A percentile compares a stretch with the other conserved stretches of the same genome.
phyloP scores from a whole-genome alignment of 2,888 invertebrate genomes.

The Drosophila diplacantha region DNA sequence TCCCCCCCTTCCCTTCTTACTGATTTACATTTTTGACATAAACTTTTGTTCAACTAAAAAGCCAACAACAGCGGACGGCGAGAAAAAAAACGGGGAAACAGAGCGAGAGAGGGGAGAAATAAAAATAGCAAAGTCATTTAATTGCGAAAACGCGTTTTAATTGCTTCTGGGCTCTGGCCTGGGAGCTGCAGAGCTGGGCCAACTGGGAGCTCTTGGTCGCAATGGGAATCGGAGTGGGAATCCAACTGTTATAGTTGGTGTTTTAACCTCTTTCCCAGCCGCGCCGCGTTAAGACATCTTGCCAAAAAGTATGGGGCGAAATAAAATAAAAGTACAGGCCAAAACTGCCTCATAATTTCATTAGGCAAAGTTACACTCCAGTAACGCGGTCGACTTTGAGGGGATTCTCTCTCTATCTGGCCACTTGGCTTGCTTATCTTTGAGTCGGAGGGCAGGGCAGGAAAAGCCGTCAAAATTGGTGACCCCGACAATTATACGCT shows the following conservation, averaged over 20 bases:
- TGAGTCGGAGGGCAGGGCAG: conserved; percentile 6
- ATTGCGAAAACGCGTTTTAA: conserved; percentile 72
- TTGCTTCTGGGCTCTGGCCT: conserved; percentile 57
- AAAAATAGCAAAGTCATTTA: conserved; percentile 71
- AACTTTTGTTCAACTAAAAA: conserved; percentile 67
- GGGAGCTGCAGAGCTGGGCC: conserved; percentile 18
- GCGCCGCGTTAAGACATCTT: conserved; percentile 46
- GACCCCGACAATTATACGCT: conserved; percentile 53
- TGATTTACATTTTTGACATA: conserved; percentile 69
- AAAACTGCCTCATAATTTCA: conserved; percentile 42
- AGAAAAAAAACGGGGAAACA: conserved; percentile 11
- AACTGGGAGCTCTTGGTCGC: conserved; percentile 22
- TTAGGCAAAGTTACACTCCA: conserved; percentile 39
- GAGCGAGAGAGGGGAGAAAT: conserved; percentile 28
- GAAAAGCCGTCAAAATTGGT: conserved; percentile 35
- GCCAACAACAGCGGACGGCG: conserved; percentile 42
- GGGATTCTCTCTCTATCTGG: conserved; percentile 10
- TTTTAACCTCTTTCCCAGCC: conserved; percentile 34
- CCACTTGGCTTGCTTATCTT: conserved; percentile 42
- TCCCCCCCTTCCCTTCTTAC: conserved; percentile 6
- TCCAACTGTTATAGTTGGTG: conserved; percentile 40
- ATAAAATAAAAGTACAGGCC: conserved; percentile 13
- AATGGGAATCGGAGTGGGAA: conserved; percentile 26
- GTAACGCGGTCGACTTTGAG: conserved; percentile 13
- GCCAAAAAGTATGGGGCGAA: conserved; percentile 29